Evolutionary conservation across 2,888 invertebrate species (phyloP), one percentile per base, ranked within the genome.

Genomic region (Himalopsyche anomala): DNA sequence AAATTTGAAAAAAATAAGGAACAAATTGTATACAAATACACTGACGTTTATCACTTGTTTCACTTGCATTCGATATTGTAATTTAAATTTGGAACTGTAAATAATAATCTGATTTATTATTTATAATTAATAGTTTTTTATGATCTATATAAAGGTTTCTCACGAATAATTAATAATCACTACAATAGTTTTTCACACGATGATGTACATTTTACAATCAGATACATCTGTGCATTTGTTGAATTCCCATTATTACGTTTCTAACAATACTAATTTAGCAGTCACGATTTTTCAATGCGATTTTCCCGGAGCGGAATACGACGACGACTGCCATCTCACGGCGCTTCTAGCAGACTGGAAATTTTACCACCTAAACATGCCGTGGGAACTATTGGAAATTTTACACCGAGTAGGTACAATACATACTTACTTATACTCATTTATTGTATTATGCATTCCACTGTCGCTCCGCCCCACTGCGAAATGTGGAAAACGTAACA

Each of bases 201-300:
- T 15, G 19, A 12, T 36, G 11, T 74, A 74, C 8, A 74, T 74
- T 74, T 74, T 74, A 38, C 15, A 36, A 69, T 69, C n/a, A 69
- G 19, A 69, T 69, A 36, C 69, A 19, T 69, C 69, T 69, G 9
- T 69, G 69, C 19, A 69, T 69, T 69, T 28, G 69, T 36, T 69
- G 36, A 28, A 69, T 69, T 69, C 69, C 36, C 74, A 74, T 74
- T 74, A 74, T 74, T 74, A 74, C 74, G 74, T 74, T 74, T 74
- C 74, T 36, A 36, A 74, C 74, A 74, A 74, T 74, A 74, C 36
- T 36, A 74, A 74, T 74, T 74, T 36, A 74, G 36, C 36, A 11
- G 74, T 74, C 74, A 74, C 74, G 74, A 74, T 74, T 74, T 74
- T 38, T 74, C 74, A 12, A 36, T 36, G 19, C 36, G 36, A 69